Conservation (phyloP, 1,140 invertebrate species). For the Plutomurus gul region DNA sequence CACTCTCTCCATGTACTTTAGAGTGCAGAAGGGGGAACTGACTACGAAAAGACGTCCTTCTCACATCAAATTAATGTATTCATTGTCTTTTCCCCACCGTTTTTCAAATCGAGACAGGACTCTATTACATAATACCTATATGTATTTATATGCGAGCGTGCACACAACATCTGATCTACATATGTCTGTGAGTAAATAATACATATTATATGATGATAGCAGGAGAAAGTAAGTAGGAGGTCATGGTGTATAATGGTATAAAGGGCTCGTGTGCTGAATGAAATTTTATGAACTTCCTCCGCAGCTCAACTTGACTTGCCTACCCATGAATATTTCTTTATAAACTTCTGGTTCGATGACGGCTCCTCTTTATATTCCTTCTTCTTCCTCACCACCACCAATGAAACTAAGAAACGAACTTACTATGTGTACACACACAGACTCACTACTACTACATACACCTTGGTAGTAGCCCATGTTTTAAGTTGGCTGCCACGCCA, state of each 20-base stretch:
- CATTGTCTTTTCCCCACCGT: background rate
- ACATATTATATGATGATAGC: background rate
- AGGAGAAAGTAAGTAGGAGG: background rate
- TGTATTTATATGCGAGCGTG: background rate
- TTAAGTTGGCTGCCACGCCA: too few relatives aligned
- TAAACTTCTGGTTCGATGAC: too few relatives aligned
- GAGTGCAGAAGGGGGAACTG: slow-evolving; percentile 10
- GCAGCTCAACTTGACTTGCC: too few relatives aligned
- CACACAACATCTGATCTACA: too few relatives aligned
- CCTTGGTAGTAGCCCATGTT: too few relatives aligned
- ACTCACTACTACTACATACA: too few relatives aligned
- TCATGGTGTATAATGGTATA: background rate
- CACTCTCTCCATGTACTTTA: too few relatives aligned
- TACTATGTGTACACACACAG: too few relatives aligned
- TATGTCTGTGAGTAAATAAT: background rate
- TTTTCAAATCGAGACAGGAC: background rate
- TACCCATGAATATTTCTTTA: background rate
- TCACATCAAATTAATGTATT: slow-evolving; percentile 25
- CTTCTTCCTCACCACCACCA: too few relatives aligned
- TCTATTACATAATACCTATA: background rate
- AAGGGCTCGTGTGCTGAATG: background rate
- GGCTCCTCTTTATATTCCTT: too few relatives aligned
- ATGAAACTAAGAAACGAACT: too few relatives aligned
- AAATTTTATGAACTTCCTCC: background rate
- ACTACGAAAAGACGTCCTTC: background rate